Evolutionary conservation across 2,888 invertebrate species (phyloP).

Genomic region (Melipona bicolor): DNA sequence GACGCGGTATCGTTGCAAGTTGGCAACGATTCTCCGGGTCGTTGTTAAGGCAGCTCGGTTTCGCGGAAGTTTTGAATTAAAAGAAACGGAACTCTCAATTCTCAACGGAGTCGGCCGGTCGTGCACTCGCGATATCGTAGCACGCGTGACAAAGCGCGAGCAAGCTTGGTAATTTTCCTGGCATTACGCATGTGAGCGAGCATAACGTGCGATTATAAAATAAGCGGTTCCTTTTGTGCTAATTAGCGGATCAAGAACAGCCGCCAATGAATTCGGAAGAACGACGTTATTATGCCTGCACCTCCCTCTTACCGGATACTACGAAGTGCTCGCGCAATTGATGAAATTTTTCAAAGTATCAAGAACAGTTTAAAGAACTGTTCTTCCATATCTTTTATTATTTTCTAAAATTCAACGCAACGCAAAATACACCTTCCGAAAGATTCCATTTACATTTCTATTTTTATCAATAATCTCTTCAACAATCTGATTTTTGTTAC

Average conservation of each 20-base stretch:
- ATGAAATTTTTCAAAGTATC: background rate
- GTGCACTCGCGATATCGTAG: conserved; percentile 63
- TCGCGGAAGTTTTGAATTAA: conserved; percentile 72
- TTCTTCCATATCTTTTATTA: background rate
- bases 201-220: conserved; percentile 80
- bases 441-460: background rate
- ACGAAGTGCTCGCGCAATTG: background rate
- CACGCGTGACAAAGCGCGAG: conserved; percentile 64
- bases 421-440: rapidly evolving
- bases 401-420: background rate
- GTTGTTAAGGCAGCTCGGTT: conserved; percentile 39
- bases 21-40: conserved; percentile 10
- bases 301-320: background rate
- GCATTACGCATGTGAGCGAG: conserved; percentile 77
- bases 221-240: conserved; percentile 82
- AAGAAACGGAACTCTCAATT: conserved; percentile 74
- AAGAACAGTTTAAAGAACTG: background rate
- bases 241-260: conserved; percentile 80
- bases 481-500: background rate
- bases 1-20: background rate
- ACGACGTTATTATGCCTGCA: conserved; percentile 55
- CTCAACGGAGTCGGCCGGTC: conserved; percentile 53
- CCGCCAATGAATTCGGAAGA: conserved; percentile 75
- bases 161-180: conserved; percentile 75
- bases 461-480: background rate